phyloP scores from a whole-genome alignment of 2,888 invertebrate species.

The Orthonychiurus folsomi region DNA sequence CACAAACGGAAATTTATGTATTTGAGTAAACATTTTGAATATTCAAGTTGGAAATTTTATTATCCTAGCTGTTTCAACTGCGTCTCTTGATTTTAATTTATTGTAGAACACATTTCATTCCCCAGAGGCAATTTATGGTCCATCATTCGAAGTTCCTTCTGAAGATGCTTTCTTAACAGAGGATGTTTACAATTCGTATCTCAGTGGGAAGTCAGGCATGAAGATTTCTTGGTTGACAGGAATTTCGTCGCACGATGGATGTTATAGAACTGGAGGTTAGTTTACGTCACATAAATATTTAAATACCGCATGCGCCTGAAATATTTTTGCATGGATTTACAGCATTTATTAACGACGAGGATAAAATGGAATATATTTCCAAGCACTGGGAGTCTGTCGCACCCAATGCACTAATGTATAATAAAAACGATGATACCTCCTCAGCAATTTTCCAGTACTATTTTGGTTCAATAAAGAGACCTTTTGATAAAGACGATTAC shows the following conservation, averaged over 20 bases:
- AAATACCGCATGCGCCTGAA: background rate
- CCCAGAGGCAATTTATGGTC: background rate
- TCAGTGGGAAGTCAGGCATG: background rate
- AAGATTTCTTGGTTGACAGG: background rate
- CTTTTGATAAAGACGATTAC: background rate
- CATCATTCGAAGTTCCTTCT: background rate
- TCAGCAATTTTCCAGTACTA: background rate
- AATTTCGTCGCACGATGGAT: background rate
- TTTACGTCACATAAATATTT: background rate
- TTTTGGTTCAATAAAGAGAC: background rate
- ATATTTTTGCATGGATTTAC: background rate
- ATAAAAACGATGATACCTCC: background rate
- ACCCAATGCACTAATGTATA: background rate
- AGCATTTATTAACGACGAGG: background rate
- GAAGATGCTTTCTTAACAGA: background rate
- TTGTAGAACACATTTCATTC: background rate
- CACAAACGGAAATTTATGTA: background rate
- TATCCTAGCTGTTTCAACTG: no score
- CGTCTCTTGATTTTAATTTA: no score
- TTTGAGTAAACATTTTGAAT: no score
- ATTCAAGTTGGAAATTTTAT: no score
- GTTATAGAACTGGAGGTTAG: background rate
- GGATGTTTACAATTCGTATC: background rate
- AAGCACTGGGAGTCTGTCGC: background rate
- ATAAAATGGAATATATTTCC: background rate